Conservation (phyloP, 1,140 invertebrate species). For the Dufourea novaeangliae region DNA sequence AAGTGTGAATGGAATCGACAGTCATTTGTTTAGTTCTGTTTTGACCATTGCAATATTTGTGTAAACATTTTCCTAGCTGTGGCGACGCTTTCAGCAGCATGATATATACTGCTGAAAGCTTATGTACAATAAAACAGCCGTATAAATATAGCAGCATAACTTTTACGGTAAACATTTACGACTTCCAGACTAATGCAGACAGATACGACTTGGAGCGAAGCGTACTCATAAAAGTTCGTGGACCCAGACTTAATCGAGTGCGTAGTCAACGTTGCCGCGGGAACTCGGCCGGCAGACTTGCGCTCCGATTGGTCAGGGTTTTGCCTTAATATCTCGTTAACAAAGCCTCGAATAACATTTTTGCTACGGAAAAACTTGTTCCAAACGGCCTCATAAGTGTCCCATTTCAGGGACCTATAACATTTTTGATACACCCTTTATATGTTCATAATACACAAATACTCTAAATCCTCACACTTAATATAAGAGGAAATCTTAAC, state of each 20-base stretch:
- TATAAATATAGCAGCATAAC: background rate
- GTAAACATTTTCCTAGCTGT: background rate
- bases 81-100: background rate
- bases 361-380: no score
- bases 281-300: no score
- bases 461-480: no score
- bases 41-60: background rate
- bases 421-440: no score
- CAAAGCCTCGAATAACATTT: no score
- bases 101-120: background rate
- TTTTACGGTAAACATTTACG: conserved; percentile 7
- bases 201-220: background rate
- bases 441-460: no score
- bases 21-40: background rate
- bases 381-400: no score
- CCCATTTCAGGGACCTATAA: no score
- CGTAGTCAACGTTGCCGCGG: no score
- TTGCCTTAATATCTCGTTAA: no score
- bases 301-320: no score
- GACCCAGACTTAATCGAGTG: background rate
- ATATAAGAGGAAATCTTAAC: no score
- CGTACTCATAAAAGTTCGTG: background rate
- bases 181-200: background rate
- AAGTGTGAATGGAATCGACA: background rate
- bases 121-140: background rate